Conservation (phyloP, 2,797 vertebrate genomes). For the Sardinella longiceps region DNA sequence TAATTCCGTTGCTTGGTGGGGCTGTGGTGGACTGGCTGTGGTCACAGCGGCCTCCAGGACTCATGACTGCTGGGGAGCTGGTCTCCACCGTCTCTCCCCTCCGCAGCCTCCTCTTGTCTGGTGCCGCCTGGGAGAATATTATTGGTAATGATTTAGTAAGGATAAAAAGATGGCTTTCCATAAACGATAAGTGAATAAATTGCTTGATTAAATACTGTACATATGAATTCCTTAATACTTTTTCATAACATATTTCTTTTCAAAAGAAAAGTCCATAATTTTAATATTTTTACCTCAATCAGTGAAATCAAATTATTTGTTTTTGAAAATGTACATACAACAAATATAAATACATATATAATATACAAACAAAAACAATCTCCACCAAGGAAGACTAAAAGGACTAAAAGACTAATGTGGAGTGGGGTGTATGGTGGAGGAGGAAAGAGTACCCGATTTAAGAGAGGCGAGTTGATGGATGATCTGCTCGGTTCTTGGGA, state of each 20-base stretch:
- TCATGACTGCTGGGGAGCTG: slow-evolving; percentile 44
- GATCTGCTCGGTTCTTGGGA: slow-evolving; percentile 49
- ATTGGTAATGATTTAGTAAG: neutral
- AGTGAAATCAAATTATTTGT: too few relatives aligned
- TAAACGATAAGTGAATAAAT: neutral
- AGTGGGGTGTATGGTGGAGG: too few relatives aligned
- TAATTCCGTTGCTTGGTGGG: slow-evolving; percentile 26
- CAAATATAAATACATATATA: too few relatives aligned
- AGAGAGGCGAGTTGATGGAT: slow-evolving; percentile 50
- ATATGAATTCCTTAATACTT: too few relatives aligned
- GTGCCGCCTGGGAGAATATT: slow-evolving; percentile 54
- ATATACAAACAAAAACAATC: too few relatives aligned
- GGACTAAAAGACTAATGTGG: too few relatives aligned
- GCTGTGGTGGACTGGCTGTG: neutral
- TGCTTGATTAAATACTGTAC: neutral
- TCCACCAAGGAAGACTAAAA: too few relatives aligned
- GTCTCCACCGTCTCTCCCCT: slow-evolving; percentile 72
- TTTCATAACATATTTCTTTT: too few relatives aligned
- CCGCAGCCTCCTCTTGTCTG: slow-evolving; percentile 54
- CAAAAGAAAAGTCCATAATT: too few relatives aligned
- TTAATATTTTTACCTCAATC: too few relatives aligned
- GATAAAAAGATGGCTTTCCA: neutral
- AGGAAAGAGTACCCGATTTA: neutral
- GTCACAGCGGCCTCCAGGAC: neutral
- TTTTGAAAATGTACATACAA: too few relatives aligned